phyloP scores from a whole-genome alignment of 2,797 vertebrate genomes.

The Coluber constrictor region DNA sequence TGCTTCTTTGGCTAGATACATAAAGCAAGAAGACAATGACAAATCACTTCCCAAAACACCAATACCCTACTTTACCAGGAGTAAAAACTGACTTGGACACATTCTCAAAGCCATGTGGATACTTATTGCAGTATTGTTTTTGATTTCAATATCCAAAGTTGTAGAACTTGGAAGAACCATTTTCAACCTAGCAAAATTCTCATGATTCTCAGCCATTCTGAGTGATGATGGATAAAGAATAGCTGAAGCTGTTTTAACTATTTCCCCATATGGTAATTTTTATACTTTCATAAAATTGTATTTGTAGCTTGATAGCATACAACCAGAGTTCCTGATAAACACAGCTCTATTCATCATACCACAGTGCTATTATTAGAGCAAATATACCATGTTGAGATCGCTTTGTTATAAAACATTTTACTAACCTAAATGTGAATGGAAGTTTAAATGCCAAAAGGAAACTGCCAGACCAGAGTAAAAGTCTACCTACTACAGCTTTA shows the following conservation, averaged over 20 bases:
- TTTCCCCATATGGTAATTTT: neutral
- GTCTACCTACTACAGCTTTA: neutral
- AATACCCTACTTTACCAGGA: neutral
- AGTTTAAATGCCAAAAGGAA: neutral
- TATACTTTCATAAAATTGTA: neutral
- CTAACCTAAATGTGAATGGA: neutral
- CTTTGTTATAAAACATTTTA: neutral
- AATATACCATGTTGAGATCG: neutral
- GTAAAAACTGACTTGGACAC: neutral
- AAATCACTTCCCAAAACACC: neutral
- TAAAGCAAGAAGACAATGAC: neutral
- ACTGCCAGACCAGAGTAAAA: neutral
- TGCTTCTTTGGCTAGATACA: neutral
- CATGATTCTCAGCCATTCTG: neutral
- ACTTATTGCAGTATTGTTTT: neutral
- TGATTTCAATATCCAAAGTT: neutral
- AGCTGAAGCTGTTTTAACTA: neutral
- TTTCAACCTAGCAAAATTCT: neutral
- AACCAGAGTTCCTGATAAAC: neutral
- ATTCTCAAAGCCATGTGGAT: neutral
- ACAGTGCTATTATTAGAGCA: neutral
- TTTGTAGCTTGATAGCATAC: neutral
- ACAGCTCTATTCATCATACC: neutral
- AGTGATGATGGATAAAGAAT: neutral
- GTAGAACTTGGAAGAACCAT: neutral